Percentiles rank a stretch among this genome's conserved stretches.
phyloP scores from a whole-genome alignment of 2,113 vertebrate genomes.

The Platichthys flesus region DNA sequence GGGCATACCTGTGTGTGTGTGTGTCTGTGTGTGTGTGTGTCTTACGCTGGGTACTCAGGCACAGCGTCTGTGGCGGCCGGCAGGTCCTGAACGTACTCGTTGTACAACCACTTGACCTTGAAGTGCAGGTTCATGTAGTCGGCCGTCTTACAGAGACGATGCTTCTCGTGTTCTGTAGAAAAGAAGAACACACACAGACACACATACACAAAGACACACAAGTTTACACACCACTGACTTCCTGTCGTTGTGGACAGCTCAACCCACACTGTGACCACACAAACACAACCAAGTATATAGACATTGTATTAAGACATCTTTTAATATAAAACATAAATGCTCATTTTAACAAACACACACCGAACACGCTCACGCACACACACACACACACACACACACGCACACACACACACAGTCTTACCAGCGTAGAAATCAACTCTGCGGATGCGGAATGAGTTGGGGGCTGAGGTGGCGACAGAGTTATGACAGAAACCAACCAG shows the following conservation, averaged over 20 bases:
- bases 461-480: conserved; percentile 82
- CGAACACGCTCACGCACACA: neutral
- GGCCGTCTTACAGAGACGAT: conserved; percentile 90
- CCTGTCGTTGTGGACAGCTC: neutral
- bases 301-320: too few species aligned
- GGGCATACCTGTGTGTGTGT: neutral
- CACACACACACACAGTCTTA: conserved; percentile 78
- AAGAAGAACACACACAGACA: neutral
- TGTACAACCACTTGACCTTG: conserved; percentile 98
- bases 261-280: neutral
- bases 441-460: conserved; percentile 85
- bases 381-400: neutral
- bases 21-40: conserved; percentile 12
- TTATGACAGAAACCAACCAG: conserved; percentile 50
- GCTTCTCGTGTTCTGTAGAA: conserved; percentile 91
- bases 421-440: conserved; percentile 87
- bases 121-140: conserved; percentile 99
- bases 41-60: conserved; percentile 95
- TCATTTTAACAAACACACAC: too few species aligned
- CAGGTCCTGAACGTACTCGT: conserved; percentile 91
- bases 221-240: neutral
- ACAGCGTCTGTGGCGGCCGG: conserved; percentile 85
- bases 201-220: conserved; percentile 5
- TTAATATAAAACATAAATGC: too few species aligned
- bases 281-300: too few species aligned